Evolutionary conservation across 2,888 invertebrate species (phyloP).

Genomic region (Drosophila quasianomalipes): DNA sequence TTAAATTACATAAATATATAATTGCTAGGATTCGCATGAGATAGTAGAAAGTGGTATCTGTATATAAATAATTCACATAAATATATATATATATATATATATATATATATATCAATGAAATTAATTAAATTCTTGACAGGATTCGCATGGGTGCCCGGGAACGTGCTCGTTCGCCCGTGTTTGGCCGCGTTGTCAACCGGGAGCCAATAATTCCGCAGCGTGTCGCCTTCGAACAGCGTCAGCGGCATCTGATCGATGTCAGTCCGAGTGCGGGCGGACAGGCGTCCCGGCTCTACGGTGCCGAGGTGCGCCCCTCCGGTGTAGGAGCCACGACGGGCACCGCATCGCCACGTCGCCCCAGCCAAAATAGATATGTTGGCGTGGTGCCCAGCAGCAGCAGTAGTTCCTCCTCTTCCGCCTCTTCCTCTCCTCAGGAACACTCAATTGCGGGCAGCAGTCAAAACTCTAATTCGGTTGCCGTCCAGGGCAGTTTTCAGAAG

Average conservation of each 20-base stretch:
- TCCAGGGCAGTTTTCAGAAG: conserved; percentile 88
- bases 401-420: neutral
- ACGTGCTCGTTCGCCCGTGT: conserved; percentile 87
- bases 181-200: conserved; percentile 90
- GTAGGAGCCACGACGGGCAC: conserved; percentile 39
- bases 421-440: conserved; percentile 20
- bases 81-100: neutral
- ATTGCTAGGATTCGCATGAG: too few relatives aligned
- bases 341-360: conserved; percentile 62
- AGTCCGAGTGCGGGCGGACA: conserved; percentile 30
- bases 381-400: conserved; percentile 20
- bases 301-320: conserved; percentile 63
- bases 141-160: conserved; percentile 84
- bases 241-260: conserved; percentile 86
- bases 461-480: conserved; percentile 75
- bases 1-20: too few relatives aligned
- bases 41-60: neutral
- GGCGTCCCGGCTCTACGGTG: conserved; percentile 85
- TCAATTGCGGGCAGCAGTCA: conserved; percentile 30
- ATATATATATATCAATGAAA: neutral
- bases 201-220: conserved; percentile 86
- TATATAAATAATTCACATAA: neutral
- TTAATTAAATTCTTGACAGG: conserved; percentile 45
- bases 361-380: conserved; percentile 75
- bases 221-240: conserved; percentile 54